Base-by-base conservation (phyloP, 2,113 vertebrate species). In the Tylochromis polylepis region DNA sequence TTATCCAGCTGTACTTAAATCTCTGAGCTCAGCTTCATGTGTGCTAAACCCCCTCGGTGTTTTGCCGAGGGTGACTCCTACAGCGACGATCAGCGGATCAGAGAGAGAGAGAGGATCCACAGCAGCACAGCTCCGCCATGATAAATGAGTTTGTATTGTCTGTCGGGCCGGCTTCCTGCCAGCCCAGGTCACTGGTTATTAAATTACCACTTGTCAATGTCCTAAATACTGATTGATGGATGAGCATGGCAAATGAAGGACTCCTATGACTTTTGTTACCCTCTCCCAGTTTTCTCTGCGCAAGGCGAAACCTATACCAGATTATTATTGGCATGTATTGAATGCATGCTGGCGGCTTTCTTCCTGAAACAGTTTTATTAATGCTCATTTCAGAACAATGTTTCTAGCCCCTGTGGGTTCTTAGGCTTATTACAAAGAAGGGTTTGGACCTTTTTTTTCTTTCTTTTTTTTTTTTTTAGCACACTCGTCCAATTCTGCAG, bases 201-300 rank as follows among this genome's bases (percentile, higher is more conserved):
- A 98, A 98, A 98, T 98, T 97, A 98, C 97, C 96, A 97, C 97
- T 97, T 98, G 97, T 98, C 98, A 98, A 97, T 98, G 97, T 97
- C 97, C 97, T 97, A 97, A 97, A 97, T 96, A 96, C 96, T 97
- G 97, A 98, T 97, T 99, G 98, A 99, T 98, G 98, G 98, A 99
- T 97, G 97, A 97, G 96, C 95, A 93, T 95, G 97, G 96, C 96
- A 97, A 97, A 97, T 96, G 96, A 97, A 97, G 97, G 97, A 97
- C 92, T 96, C 95, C 94, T 95, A 95, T 96, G 96, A 96, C 96
- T 97, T 97, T 97, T 96, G 96, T 84, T n/a, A 6, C 87, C 79
- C 86, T 57, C 96, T 96, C 85, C 81, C 89, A 62, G 59, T 60
- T 84, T 81, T 85, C 83, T 79, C 82, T 16, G 85, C 4, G 85